Conservation (phyloP, 2,113 vertebrate genomes). For the Lucifuga dentata region DNA sequence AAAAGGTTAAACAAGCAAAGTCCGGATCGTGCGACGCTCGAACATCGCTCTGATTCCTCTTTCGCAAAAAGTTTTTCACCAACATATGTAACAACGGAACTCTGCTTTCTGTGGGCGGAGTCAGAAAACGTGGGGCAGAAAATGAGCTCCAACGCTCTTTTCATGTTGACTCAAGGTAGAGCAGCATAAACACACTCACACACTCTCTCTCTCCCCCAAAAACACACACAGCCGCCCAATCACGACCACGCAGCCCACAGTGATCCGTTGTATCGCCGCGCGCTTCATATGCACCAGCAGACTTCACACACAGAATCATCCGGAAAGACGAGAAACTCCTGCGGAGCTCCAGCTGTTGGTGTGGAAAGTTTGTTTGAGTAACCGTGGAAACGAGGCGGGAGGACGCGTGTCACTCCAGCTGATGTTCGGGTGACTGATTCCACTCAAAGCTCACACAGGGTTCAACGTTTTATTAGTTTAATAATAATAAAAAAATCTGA, state of each 20-base stretch:
- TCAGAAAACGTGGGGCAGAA: conserved; percentile 34
- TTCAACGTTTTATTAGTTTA: conserved; percentile 19
- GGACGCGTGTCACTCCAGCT: conserved; percentile 5
- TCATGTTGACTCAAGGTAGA: conserved; percentile 71
- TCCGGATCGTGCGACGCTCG: too few relatives aligned
- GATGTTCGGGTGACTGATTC: conserved; percentile 34
- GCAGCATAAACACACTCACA: conserved; percentile 58
- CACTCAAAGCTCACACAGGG: conserved; percentile 18
- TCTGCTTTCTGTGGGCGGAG: conserved; percentile 5
- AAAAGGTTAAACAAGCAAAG: too few relatives aligned
- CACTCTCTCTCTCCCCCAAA: conserved; percentile 38
- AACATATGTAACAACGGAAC: too few relatives aligned
- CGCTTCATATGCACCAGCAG: conserved; percentile 50
- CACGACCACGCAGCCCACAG: conserved; percentile 43
- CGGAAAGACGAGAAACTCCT: conserved; percentile 29
- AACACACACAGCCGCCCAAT: conserved; percentile 45
- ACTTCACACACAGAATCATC: conserved; percentile 59
- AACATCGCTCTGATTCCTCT: too few relatives aligned
- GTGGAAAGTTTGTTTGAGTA: conserved; percentile 32
- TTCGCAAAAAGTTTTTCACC: too few relatives aligned
- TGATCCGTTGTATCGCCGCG: conserved; percentile 56
- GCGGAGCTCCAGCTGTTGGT: conserved; percentile 1
- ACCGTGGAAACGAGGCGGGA: background rate
- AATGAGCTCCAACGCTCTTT: conserved; percentile 31
- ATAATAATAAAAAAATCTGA: conserved; percentile 1